Percentiles rank a stretch among this genome's conserved stretches.
phyloP scores from a whole-genome alignment of 2,888 invertebrate genomes.

The Troilus luridus region DNA sequence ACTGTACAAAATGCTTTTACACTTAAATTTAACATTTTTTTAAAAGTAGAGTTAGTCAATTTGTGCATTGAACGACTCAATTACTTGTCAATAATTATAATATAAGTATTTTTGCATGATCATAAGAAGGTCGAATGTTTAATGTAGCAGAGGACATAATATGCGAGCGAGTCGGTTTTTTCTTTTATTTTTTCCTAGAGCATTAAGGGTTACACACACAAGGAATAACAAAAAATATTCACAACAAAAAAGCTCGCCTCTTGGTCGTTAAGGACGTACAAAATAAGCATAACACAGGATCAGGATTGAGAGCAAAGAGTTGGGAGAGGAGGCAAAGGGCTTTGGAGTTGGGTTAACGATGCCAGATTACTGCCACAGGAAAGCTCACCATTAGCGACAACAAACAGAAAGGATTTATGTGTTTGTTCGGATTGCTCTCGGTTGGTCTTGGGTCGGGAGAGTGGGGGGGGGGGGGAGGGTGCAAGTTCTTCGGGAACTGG shows the following conservation, averaged over 20 bases:
- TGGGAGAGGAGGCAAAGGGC: neutral
- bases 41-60: too few relatives aligned
- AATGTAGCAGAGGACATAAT: too few relatives aligned
- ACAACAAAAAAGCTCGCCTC: neutral
- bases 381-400: constrained; percentile 24
- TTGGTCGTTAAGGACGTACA: neutral
- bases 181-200: neutral
- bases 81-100: too few relatives aligned
- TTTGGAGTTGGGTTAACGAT: constrained; percentile 1
- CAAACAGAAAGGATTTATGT: constrained; percentile 49
- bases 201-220: neutral
- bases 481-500: neutral
- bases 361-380: neutral
- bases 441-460: neutral
- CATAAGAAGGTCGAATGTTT: too few relatives aligned
- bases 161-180: too few relatives aligned
- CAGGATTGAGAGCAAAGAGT: neutral
- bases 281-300: constrained; percentile 1
- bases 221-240: neutral
- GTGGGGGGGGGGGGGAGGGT: neutral
- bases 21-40: too few relatives aligned
- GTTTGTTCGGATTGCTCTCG: neutral
- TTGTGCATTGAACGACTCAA: too few relatives aligned
- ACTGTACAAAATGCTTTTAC: too few relatives aligned
- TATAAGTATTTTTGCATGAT: too few relatives aligned